Evolutionary conservation across 2,888 invertebrate genomes (phyloP), one percentile per base, ranked within the genome.

Genomic region (Melipona bicolor): DNA sequence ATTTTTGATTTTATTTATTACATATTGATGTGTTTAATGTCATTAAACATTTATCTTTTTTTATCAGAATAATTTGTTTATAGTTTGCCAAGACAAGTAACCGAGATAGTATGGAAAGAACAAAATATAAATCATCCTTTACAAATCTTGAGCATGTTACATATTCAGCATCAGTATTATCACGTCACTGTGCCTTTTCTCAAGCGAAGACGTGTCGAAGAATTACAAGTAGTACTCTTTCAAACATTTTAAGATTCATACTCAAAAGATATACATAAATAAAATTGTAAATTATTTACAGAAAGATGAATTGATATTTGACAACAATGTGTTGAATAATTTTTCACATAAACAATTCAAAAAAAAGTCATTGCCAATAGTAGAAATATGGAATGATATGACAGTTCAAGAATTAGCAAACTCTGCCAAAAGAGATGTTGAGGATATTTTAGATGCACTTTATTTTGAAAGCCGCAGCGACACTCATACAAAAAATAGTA

Each of bases 351-450:
- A 36, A 32, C 4, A 32, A 32, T 13, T 13, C 21, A 64, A 32
- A 5, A 64, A 21, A 62, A 96, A 91, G 87, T 91, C 3, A 93
- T 1, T 77, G 0, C 85, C 86, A 21, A 95, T 96, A 2, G 95
- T 97, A 0, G 96, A 96, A 70, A 95, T 98, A 84, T 98, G 98
- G 98, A 95, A 96, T 68, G 96, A 97, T 91, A 98, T 98, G 96
- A 98, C 97, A 0, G 97, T 98, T 0, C 92, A 94, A 49, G 97
- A 98, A 90, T 93, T 99, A 77, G 97, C 98, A 0, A 92, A 95
- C 70, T 95, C 96, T 0, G 92, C 97, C 52, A 94, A 95, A 5
- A 96, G 96, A 92, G 95, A 97, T 92, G 49, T 95, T 96, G 96
- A 97, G 89, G 96, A 97, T 92, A 95, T 98, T 0, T 96, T 96